phyloP scores from a whole-genome alignment of 2,113 vertebrate genomes.

The Lutjanus erythropterus region DNA sequence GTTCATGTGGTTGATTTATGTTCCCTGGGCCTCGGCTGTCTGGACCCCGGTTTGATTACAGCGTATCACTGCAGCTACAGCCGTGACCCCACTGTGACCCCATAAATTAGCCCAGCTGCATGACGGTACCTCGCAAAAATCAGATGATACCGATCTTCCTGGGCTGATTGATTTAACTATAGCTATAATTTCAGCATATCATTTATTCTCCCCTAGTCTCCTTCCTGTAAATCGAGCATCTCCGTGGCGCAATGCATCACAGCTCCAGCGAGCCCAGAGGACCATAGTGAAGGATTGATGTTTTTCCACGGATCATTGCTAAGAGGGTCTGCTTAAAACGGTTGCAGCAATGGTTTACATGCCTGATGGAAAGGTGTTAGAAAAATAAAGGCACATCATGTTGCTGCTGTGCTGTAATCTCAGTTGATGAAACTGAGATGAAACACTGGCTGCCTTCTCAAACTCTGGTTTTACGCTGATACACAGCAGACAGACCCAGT shows the following conservation, averaged over 20 bases:
- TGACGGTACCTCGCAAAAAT: slow-evolving; percentile 61
- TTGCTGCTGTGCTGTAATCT: slow-evolving; percentile 4
- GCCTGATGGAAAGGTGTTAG: slow-evolving; percentile 27
- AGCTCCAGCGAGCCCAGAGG: slow-evolving; percentile 54
- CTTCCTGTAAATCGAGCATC: slow-evolving; percentile 55
- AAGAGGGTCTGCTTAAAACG: slow-evolving; percentile 42
- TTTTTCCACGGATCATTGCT: slow-evolving; percentile 44
- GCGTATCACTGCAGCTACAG: slow-evolving; percentile 53
- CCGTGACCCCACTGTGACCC: slow-evolving; percentile 73
- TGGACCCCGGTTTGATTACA: slow-evolving; percentile 74
- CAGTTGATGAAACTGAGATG: slow-evolving; percentile 12
- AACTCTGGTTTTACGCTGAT: slow-evolving; percentile 31
- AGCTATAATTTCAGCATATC: slow-evolving; percentile 66
- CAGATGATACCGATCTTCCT: slow-evolving; percentile 67
- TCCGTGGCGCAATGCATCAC: slow-evolving; percentile 70
- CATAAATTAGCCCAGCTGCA: slow-evolving; percentile 69
- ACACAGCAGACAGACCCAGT: slow-evolving; percentile 12
- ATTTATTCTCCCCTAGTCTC: slow-evolving; percentile 59
- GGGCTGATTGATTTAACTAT: slow-evolving; percentile 72
- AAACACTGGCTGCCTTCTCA: slow-evolving; percentile 26
- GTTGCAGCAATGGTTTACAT: slow-evolving; percentile 51
- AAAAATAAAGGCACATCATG: slow-evolving; percentile 19
- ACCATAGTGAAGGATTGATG: slow-evolving; percentile 53
- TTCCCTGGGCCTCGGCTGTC: slow-evolving; percentile 26
- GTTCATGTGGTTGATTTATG: slow-evolving; percentile 68